These are phyloP conservation scores for Buceros bicornis DNA, from an alignment of 2,797 vertebrate genomes.

Conservation along the genomic window DNA sequence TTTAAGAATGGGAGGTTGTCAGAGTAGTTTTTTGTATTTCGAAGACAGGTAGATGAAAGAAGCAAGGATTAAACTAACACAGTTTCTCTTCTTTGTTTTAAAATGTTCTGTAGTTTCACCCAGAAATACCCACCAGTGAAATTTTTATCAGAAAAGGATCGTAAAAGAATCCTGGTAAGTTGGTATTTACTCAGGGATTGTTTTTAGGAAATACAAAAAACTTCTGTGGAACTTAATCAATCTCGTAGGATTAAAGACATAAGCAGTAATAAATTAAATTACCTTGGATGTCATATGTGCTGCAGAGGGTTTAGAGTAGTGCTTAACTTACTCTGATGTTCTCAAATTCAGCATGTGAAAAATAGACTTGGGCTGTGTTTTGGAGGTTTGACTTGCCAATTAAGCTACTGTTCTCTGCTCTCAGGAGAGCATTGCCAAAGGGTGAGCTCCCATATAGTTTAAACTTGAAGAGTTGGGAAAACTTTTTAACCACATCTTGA, in stretches of 20 bases:
- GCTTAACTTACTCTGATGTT: not conserved
- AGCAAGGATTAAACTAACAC: not conserved
- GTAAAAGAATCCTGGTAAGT: slow-evolving; percentile 98
- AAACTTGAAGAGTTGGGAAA: not conserved
- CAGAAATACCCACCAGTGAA: slow-evolving; percentile 99
- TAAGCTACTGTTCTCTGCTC: not conserved
- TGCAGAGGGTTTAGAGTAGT: not conserved
- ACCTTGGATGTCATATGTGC: not conserved
- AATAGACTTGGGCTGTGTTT: not conserved
- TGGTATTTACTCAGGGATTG: not conserved
- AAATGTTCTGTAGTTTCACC: slow-evolving; percentile 86
- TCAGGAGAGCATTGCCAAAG: not conserved
- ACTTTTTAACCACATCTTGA: not conserved
- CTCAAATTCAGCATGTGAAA: not conserved
- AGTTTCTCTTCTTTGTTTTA: not conserved
- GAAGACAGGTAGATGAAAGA: not conserved
- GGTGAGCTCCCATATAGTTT: not conserved
- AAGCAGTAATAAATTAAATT: not conserved
- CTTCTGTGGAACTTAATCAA: not conserved
- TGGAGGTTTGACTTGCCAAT: not conserved
- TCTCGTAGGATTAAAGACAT: not conserved
- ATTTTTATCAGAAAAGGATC: slow-evolving; percentile 98
- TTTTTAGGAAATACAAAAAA: not conserved
- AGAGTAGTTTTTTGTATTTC: not conserved
- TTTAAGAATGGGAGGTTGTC: not conserved